These are phyloP conservation scores for Hybognathus amarus DNA, from an alignment of 2,797 vertebrate species.

Conservation along the genomic window DNA sequence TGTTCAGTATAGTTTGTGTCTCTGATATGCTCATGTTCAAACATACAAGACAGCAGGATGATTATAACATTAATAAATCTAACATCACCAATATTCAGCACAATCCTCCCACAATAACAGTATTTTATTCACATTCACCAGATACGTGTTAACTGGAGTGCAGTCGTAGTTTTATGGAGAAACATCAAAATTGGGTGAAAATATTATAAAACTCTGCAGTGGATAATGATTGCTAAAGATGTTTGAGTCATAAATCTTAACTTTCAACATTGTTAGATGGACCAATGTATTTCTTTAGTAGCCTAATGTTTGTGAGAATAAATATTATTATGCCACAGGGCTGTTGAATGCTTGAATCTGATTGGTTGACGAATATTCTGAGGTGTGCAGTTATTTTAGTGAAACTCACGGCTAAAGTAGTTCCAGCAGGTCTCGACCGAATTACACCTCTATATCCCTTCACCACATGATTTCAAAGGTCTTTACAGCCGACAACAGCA, in stretches of 20 bases:
- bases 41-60: background rate
- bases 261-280: background rate
- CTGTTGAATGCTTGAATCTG: background rate
- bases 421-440: background rate
- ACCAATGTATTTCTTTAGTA: no score
- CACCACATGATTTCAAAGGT: no score
- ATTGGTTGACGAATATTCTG: background rate
- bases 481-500: background rate
- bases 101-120: background rate
- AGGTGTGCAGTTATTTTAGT: no score
- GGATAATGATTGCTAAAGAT: background rate
- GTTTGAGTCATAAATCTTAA: background rate
- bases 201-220: background rate
- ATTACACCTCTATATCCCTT: background rate
- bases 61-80: background rate
- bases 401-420: background rate
- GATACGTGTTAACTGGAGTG: background rate
- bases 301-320: no score
- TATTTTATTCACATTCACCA: background rate
- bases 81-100: background rate
- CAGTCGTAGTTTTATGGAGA: background rate
- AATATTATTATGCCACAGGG: no score
- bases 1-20: no score
- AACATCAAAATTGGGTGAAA: background rate
- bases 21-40: background rate